Conservation (phyloP, 2,888 invertebrate species). For the Boloria selene region DNA sequence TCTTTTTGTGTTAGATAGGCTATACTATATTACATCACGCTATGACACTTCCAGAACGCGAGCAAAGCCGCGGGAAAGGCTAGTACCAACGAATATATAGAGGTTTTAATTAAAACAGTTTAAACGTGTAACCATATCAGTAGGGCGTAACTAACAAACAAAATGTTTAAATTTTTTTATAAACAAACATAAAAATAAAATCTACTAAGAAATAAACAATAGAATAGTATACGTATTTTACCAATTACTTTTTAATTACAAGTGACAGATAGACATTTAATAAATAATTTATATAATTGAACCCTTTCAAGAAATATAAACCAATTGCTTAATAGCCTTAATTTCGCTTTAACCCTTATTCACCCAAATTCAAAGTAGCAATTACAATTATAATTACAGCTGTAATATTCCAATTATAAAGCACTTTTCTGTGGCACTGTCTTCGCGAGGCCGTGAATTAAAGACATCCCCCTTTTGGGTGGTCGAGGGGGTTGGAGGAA, state of each 20-base stretch:
- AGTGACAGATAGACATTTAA: neutral
- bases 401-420: slow-evolving; percentile 32
- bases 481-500: slow-evolving; percentile 22
- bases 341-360: slow-evolving; percentile 15
- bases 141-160: too few species aligned
- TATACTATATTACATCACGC: too few species aligned
- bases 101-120: too few species aligned
- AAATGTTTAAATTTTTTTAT: too few species aligned
- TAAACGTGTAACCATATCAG: too few species aligned
- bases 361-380: slow-evolving; percentile 1
- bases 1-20: too few species aligned
- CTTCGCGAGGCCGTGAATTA: slow-evolving; percentile 55
- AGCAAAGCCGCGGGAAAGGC: too few species aligned
- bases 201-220: too few species aligned
- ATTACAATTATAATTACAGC: slow-evolving; percentile 21
- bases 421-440: slow-evolving; percentile 40
- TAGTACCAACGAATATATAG: too few species aligned
- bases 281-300: neutral
- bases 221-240: too few species aligned
- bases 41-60: too few species aligned
- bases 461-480: slow-evolving; percentile 46
- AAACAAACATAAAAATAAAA: too few species aligned
- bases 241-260: neutral
- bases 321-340: slow-evolving; percentile 17
- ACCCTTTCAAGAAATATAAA: neutral